These are phyloP conservation scores for Aplysina aerophoba DNA, from an alignment of 37 sponge, comb jelly and placozoan species.

Conservation along the genomic window DNA sequence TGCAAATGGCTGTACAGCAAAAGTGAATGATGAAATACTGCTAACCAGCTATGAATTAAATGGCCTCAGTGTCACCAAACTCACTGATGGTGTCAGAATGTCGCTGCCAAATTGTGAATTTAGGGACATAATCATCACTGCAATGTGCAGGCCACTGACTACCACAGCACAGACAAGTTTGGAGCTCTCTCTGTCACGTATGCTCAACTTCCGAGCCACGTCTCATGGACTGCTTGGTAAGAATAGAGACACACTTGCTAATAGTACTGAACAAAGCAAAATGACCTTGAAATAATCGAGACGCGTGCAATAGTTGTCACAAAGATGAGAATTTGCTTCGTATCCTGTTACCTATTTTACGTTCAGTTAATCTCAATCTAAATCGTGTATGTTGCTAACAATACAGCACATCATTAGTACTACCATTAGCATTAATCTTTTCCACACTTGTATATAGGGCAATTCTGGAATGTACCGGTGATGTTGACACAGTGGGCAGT, in stretches of 20 bases:
- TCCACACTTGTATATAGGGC: not conserved
- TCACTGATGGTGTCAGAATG: not conserved
- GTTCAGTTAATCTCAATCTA: too few species aligned
- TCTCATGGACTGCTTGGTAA: slow-evolving; percentile 31
- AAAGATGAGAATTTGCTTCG: too few species aligned
- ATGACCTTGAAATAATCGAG: too few species aligned
- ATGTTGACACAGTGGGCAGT: not conserved
- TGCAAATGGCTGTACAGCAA: not conserved
- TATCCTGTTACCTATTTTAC: too few species aligned
- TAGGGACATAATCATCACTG: not conserved
- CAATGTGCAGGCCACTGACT: not conserved
- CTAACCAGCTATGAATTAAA: not conserved
- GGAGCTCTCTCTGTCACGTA: slow-evolving; percentile 4
- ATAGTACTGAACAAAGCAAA: too few species aligned
- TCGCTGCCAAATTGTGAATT: slow-evolving; percentile 29
- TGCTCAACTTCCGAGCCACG: slow-evolving; percentile 19
- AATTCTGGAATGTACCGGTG: slow-evolving; percentile 28
- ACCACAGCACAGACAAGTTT: not conserved
- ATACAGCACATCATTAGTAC: too few species aligned
- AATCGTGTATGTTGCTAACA: too few species aligned
- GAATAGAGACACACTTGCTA: too few species aligned
- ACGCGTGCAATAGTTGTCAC: too few species aligned
- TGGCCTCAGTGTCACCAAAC: not conserved
- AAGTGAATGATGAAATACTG: not conserved
- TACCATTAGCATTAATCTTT: too few species aligned